Evolutionary conservation across 2,888 invertebrate species (phyloP), one percentile per base, ranked within the genome.

Genomic region (Trichopoda pennipes): DNA sequence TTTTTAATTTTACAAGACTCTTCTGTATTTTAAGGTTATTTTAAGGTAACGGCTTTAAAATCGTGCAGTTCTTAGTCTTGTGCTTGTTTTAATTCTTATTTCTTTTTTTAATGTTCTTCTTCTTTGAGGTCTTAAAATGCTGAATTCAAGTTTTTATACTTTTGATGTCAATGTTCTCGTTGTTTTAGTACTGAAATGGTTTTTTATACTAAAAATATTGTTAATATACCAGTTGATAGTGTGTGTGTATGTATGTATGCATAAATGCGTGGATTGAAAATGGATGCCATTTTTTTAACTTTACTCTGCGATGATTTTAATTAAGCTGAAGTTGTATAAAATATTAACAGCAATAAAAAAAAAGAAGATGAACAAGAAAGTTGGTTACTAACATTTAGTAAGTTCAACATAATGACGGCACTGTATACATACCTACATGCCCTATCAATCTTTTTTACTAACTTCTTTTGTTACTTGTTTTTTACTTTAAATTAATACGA

Each of bases 301-400:
- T 72, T 63, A 77, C 55, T 64, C 66, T 75, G 63, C 47, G 64
- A 66, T 75, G 75, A 66, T 66, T 81, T 84, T 58, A 66, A 79
- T 84, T 58, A 66, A 79, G 4, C 73, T 77, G 73, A 77, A 73
- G 84, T 74, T 80, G 84, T 72, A 80, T 44, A 78, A 76, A 84
- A 73, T 49, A 66, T 35, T 44, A n/a, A 3, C 10, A 61, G 42
- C 19, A 56, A 42, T 14, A 47, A 61, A 28, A 21, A 35, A 1
- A 19, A 58, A 19, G 21, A 38, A 35, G 35, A 23, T 8, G 44
- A 28, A 28, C n/a, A 16, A n/a, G 47, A n/a, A n/a, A 47, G n/a
- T 47, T 47, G 17, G 7, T n/a, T 47, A 47, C 47, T 16, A 8
- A 47, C 47, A 47, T n/a, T 28, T 28, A 28, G 2, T 28, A 28